phyloP scores from a whole-genome alignment of 2,113 vertebrate genomes.

The Amazona vittata region DNA sequence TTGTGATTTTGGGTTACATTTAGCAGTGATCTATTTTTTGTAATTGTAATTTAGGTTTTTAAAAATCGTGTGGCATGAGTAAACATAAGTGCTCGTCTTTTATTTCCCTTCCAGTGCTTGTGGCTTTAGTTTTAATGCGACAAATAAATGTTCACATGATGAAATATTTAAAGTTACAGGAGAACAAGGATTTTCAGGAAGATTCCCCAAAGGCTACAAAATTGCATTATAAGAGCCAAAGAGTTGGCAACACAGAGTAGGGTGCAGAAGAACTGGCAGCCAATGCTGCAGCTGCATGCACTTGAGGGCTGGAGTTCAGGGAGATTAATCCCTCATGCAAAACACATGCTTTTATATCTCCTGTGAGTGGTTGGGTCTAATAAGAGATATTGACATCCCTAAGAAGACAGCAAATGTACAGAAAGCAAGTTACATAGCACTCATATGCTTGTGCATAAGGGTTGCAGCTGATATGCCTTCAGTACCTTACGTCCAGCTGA shows the following conservation, averaged over 20 bases:
- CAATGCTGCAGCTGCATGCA: not conserved
- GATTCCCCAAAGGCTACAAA: not conserved
- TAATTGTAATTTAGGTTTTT: not conserved
- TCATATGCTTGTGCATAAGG: not conserved
- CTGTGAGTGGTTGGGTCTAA: not conserved
- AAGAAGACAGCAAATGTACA: not conserved
- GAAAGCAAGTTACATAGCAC: not conserved
- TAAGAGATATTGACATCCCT: not conserved
- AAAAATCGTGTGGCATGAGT: not conserved
- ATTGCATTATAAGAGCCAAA: not conserved
- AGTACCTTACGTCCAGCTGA: not conserved
- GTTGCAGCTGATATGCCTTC: not conserved
- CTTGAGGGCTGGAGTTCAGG: not conserved
- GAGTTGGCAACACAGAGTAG: not conserved
- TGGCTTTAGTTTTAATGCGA: not conserved
- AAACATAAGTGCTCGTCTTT: not conserved
- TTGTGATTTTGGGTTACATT: not conserved
- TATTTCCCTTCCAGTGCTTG: not conserved
- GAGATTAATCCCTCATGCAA: not conserved
- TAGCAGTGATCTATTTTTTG: not conserved
- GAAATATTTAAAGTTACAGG: not conserved
- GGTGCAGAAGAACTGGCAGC: not conserved
- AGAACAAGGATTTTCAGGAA: not conserved
- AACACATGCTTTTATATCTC: not conserved
- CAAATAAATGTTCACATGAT: not conserved